Percentiles rank a stretch among this genome's conserved stretches.
phyloP scores from a whole-genome alignment of 2,113 vertebrate genomes.

The Chlamydotis undulata region DNA sequence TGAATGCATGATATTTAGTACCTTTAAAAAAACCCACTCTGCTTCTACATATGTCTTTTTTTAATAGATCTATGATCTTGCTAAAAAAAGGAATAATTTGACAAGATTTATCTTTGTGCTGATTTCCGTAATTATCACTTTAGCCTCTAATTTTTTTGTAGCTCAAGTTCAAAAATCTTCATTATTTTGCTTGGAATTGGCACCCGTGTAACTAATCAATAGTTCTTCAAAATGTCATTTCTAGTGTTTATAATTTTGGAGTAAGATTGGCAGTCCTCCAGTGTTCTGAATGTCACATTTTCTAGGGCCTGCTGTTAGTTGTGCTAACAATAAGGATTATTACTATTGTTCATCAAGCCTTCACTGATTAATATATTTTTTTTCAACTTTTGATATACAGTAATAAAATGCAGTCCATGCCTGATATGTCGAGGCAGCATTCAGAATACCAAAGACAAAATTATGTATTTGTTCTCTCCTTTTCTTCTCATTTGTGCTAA shows the following conservation, averaged over 20 bases:
- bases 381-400: neutral
- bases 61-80: neutral
- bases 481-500: neutral
- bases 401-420: neutral
- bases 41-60: neutral
- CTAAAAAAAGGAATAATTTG: neutral
- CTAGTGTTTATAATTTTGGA: neutral
- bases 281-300: neutral
- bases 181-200: neutral
- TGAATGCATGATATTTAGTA: neutral
- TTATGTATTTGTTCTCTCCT: neutral
- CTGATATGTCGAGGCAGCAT: neutral
- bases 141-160: neutral
- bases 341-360: neutral
- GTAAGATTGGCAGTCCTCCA: neutral
- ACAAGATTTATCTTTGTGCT: neutral
- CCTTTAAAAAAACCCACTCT: rapidly evolving
- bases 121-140: neutral
- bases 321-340: neutral
- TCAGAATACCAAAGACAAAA: neutral
- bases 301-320: neutral
- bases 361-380: neutral
- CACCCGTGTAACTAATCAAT: neutral
- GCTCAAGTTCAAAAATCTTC: neutral
- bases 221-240: conserved; percentile 1